Evolutionary conservation across 2,888 invertebrate species (phyloP).

Genomic region (Rutpela maculata): DNA sequence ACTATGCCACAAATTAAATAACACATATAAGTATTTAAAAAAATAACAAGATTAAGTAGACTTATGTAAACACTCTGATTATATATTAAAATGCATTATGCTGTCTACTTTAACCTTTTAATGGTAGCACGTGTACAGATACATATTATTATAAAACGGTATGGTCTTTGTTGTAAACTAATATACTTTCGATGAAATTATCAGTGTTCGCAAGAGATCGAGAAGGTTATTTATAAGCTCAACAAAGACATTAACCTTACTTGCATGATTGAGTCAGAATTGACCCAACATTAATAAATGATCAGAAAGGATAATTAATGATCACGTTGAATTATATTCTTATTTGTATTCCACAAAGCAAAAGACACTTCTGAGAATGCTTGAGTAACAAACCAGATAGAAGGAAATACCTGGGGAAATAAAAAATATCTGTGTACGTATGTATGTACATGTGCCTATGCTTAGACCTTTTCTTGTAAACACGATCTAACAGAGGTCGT

Average conservation of each 20-base stretch:
- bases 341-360: too few relatives aligned
- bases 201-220: background rate
- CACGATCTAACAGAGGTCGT: too few relatives aligned
- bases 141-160: background rate
- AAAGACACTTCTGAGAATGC: too few relatives aligned
- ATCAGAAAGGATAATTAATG: too few relatives aligned
- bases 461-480: too few relatives aligned
- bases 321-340: too few relatives aligned
- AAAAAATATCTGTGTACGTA: too few relatives aligned
- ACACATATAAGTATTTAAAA: background rate
- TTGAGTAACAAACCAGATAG: too few relatives aligned
- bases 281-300: background rate
- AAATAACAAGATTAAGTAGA: background rate
- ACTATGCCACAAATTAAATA: background rate
- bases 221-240: background rate
- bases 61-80: background rate
- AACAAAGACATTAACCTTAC: background rate
- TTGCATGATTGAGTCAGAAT: background rate
- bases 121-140: conserved; percentile 12
- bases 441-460: too few relatives aligned
- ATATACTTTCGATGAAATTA: background rate
- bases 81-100: background rate
- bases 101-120: background rate
- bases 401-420: too few relatives aligned
- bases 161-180: background rate